Base-by-base conservation (phyloP, 1,140 invertebrate species). In the Probaryconus sp. region DNA sequence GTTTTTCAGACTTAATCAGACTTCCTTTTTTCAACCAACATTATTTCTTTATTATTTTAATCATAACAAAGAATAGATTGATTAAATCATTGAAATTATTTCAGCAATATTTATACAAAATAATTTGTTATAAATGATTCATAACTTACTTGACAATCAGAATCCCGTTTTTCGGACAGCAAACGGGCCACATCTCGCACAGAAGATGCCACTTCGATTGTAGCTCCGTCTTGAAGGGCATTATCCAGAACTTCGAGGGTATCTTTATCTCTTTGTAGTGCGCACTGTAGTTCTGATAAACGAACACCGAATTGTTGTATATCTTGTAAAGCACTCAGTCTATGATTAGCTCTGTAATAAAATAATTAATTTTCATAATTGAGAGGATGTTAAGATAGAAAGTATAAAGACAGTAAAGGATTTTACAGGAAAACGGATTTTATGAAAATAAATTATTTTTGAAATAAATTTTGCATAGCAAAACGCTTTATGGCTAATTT, bases 121-220 rank as follows among this genome's bases (percentile, higher is more conserved):
- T n/a, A n/a, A n/a, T n/a, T n/a, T 33, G 5, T 51, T 13, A 28
- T 50, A 4, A n/a, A 48, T 37, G 16, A 18, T 20, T 48, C 11
- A 50, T n/a, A n/a, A n/a, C 45, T 72, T 74, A 88, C 87, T 70
- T 90, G 88, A 72, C 83, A 83, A 71, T 83, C 85, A 3, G 82
- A 79, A 38, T 89, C 88, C 35, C 89, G 88, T 75, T 89, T 91
- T 78, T 94, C 92, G 5, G 92, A 92, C 7, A 94, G 86, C 18
- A 93, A 83, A 78, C 91, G 90, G 1, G 92, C 91, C 10, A 93
- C 91, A 75, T 92, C 89, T 40, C 91, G 89, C 6, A 93, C 90
- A 24, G 91, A 92, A 13, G 91, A 89, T 5, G 91, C 91, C 0
- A 90, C 88, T 11, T 91, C 89, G 4, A 89, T 88, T 5, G 90